Base-by-base conservation (phyloP, 1,140 invertebrate genomes). In the Rhagoletis zephyria region DNA sequence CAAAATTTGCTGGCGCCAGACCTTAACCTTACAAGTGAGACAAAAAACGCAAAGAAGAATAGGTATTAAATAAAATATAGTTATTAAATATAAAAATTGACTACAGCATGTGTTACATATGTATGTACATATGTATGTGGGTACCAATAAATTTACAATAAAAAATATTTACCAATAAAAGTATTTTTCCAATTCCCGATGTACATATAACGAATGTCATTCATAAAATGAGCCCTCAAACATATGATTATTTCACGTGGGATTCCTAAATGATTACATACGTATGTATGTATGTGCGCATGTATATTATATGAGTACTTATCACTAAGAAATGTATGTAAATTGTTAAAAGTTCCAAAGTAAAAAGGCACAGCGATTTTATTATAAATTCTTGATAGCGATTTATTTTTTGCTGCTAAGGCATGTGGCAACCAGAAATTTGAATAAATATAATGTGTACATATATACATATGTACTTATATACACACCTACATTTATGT, bases 1-100 rank as follows among this genome's bases (percentile, higher is more conserved):
- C 42, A 45, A 74, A 74, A 48, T 74, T 74, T 7, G 42, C 67
- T 45, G 67, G 67, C 67, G 67, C 67, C 67, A 74, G 67, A 5
- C 40, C 42, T 74, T 74, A 74, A 74, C 67, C 67, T 74, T 74
- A 74, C 40, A 74, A 45, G 65, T 67, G 40, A 12, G 16, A 4
- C 16, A 6, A 42, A 45, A 74, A 74, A 74, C 12, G 14, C 48
- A 74, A 74, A 74, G 51, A 3, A 56, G 51, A 56, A 56, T 14
- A 74, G 3, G 14, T 16, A 74, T 70, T 70, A 70, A 70, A 74
- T 74, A 16, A 74, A 56, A 56, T 56, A 56, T 56, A 30, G 30
- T 30, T 30, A 56, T 56, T 56, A 56, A 56, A 56, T 56, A 56
- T 30, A 30, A 30, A 30, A 30, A 30, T 30, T 30, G 1, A 30